Evolutionary conservation across 2,113 vertebrate genomes (phyloP).

Genomic region (Aspidoscelis tigris): DNA sequence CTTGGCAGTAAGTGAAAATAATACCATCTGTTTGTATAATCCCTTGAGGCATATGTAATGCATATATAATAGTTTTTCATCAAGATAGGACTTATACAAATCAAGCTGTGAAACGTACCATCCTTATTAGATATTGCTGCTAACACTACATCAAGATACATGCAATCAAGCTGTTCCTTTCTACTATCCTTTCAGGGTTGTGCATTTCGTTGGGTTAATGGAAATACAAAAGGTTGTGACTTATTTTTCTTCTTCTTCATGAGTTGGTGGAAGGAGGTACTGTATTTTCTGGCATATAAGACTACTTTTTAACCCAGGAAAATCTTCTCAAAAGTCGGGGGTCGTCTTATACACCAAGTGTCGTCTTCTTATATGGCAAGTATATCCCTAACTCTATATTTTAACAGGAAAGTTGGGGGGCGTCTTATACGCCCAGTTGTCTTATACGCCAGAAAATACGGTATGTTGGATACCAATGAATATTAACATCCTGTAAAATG

Average conservation of each 20-base stretch:
- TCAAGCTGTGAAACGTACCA: slow-evolving; percentile 37
- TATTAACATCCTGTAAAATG: background rate
- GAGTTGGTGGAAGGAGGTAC: background rate
- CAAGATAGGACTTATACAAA: slow-evolving; percentile 57
- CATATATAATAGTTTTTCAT: slow-evolving; percentile 63
- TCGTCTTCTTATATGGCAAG: too few relatives aligned
- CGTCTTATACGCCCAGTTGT: too few relatives aligned
- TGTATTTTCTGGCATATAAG: too few relatives aligned
- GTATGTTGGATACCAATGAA: background rate
- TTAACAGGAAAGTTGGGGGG: too few relatives aligned
- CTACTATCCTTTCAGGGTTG: background rate
- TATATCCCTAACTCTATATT: too few relatives aligned
- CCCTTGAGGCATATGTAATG: slow-evolving; percentile 58
- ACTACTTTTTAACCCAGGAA: too few relatives aligned
- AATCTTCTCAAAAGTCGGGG: too few relatives aligned
- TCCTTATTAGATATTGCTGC: slow-evolving; percentile 35
- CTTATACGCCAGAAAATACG: too few relatives aligned
- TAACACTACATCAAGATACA: background rate
- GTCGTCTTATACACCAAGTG: too few relatives aligned
- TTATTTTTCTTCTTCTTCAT: background rate
- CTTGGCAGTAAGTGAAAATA: slow-evolving; percentile 51
- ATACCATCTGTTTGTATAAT: slow-evolving; percentile 19
- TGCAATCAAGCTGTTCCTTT: background rate
- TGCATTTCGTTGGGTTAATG: background rate
- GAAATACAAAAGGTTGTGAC: background rate